Conservation (phyloP, 2,888 invertebrate species). For the Leucoptera coffeella region DNA sequence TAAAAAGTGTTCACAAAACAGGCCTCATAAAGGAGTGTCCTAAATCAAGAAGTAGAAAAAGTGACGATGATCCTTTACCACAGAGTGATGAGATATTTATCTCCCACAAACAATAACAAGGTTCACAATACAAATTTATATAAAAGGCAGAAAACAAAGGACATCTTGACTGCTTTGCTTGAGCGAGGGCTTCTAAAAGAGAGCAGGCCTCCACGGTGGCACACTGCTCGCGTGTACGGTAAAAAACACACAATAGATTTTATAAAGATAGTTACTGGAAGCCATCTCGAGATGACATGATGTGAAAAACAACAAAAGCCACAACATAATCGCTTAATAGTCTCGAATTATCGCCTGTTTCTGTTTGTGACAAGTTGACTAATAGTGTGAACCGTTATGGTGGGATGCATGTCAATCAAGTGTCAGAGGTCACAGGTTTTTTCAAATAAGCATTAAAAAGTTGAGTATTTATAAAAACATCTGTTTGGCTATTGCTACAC, state of each 20-base stretch:
- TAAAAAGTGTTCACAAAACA: slow-evolving; percentile 37
- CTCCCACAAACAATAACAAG: slow-evolving; percentile 48
- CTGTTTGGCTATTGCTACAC: too few species aligned
- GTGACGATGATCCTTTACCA: slow-evolving; percentile 47
- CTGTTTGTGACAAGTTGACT: slow-evolving; percentile 47
- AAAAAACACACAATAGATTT: slow-evolving; percentile 50
- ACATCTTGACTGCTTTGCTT: slow-evolving; percentile 41
- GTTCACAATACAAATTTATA: slow-evolving; percentile 44
- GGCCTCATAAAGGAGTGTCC: slow-evolving; percentile 26
- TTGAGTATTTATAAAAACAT: too few species aligned
- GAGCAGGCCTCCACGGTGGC: slow-evolving; percentile 50
- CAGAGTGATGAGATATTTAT: slow-evolving; percentile 50
- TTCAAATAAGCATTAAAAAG: too few species aligned
- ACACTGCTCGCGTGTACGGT: slow-evolving; percentile 37
- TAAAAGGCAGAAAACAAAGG: slow-evolving; percentile 49
- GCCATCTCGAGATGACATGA: slow-evolving; percentile 52
- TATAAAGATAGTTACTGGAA: slow-evolving; percentile 46
- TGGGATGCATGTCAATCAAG: too few species aligned
- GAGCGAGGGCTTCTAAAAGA: slow-evolving; percentile 40
- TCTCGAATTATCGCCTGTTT: slow-evolving; percentile 51
- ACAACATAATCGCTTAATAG: slow-evolving; percentile 54
- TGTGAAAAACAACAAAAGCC: slow-evolving; percentile 49
- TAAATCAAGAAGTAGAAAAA: slow-evolving; percentile 27
- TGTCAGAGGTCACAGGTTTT: too few species aligned
- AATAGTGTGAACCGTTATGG: slow-evolving; percentile 47